Conservation (phyloP, 2,888 invertebrate species). For the Drosophila mettleri region DNA sequence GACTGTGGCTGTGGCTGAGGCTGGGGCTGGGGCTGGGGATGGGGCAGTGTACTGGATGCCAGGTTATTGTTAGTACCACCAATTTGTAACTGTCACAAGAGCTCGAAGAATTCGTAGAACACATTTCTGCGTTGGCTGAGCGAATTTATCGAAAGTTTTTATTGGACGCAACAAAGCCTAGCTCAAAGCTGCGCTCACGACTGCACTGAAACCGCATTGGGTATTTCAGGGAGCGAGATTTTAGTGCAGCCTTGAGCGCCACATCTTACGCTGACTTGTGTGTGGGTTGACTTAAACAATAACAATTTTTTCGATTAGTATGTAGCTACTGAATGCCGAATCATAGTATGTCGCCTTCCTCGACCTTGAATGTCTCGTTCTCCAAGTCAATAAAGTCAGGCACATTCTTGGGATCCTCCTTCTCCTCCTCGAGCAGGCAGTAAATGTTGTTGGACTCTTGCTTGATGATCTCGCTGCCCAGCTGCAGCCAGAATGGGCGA, state of each 20-base stretch:
- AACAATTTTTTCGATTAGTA: conserved; percentile 17
- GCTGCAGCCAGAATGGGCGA: conserved; percentile 71
- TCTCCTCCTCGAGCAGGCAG: conserved; percentile 68
- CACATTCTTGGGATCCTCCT: conserved; percentile 45
- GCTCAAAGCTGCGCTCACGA: conserved; percentile 20
- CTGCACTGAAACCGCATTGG: conserved; percentile 15
- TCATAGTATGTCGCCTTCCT: conserved; percentile 55
- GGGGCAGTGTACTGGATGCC: conserved; percentile 13
- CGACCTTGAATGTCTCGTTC: conserved; percentile 50
- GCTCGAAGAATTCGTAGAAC: not conserved
- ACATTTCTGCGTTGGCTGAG: not conserved
- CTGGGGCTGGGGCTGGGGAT: not conserved
- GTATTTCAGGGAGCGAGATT: not conserved
- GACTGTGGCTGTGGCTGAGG: not conserved
- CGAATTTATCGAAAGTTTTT: conserved; percentile 6
- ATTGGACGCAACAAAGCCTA: conserved; percentile 2
- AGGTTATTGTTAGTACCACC: conserved; percentile 39
- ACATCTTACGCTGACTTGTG: not conserved
- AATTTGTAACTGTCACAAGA: conserved; percentile 43
- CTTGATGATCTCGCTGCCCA: conserved; percentile 61
- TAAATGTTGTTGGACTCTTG: conserved; percentile 63
- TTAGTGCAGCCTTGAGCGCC: conserved; percentile 18
- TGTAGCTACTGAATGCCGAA: not conserved
- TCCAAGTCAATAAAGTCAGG: conserved; percentile 27
- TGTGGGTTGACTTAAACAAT: conserved; percentile 1